Evolutionary conservation across 2,113 vertebrate species (phyloP).

Genomic region (Anhinga anhinga): DNA sequence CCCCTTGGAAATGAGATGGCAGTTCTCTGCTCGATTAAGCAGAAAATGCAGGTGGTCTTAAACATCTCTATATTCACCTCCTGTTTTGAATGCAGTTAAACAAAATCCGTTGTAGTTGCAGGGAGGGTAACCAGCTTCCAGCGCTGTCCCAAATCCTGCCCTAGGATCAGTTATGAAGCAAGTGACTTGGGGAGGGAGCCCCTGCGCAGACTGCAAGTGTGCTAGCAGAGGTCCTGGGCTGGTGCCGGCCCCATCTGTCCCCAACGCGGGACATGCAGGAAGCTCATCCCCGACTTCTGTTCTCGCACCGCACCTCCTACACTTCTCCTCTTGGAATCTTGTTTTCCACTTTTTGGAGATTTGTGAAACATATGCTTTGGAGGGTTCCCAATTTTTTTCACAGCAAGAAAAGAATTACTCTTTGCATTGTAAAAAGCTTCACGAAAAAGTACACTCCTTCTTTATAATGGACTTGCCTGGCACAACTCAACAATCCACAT

Average conservation of each 20-base stretch:
- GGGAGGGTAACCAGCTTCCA: neutral
- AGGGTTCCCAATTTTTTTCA: slow-evolving; percentile 44
- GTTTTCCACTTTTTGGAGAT: slow-evolving; percentile 54
- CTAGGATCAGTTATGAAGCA: neutral
- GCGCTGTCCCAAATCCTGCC: neutral
- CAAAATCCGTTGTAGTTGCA: neutral
- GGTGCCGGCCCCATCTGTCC: neutral
- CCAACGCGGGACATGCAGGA: neutral
- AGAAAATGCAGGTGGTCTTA: slow-evolving; percentile 35
- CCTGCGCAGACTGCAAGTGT: neutral
- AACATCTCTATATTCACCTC: neutral
- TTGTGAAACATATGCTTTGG: slow-evolving; percentile 57
- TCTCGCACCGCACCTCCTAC: neutral
- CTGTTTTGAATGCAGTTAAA: neutral
- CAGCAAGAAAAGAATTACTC: slow-evolving; percentile 7
- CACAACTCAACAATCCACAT: slow-evolving; percentile 17
- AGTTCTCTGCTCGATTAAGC: neutral
- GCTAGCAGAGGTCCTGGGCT: neutral
- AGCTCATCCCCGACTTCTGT: neutral
- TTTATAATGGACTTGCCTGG: slow-evolving; percentile 17
- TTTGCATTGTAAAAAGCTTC: slow-evolving; percentile 18
- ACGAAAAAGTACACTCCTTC: neutral
- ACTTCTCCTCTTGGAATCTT: slow-evolving; percentile 35
- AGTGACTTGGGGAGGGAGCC: neutral
- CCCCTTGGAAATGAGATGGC: neutral